Conservation (phyloP, 2,113 vertebrate species). For the Apodemus speciosus region DNA sequence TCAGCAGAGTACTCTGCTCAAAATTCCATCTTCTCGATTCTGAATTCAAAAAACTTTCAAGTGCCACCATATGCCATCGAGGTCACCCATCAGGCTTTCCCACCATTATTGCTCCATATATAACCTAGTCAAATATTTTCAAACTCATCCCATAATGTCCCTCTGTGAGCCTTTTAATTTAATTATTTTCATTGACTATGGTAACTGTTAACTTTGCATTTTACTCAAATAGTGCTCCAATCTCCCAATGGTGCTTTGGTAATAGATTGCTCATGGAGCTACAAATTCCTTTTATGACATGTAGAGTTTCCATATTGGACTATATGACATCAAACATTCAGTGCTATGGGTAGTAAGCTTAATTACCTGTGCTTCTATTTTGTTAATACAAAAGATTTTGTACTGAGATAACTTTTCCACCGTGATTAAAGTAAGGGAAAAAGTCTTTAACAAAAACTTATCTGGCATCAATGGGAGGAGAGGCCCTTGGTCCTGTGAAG, state of each 20-base stretch:
- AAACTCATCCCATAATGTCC: neutral
- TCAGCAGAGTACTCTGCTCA: neutral
- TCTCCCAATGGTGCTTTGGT: neutral
- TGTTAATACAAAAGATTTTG: neutral
- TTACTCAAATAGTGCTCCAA: neutral
- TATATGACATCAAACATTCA: neutral
- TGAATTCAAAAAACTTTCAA: neutral
- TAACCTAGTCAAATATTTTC: neutral
- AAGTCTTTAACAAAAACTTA: neutral
- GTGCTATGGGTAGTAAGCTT: neutral
- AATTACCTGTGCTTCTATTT: neutral
- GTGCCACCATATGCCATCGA: neutral
- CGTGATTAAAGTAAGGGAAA: neutral
- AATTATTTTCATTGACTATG: neutral
- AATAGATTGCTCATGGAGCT: neutral
- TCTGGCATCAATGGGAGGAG: too few relatives aligned
- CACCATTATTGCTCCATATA: neutral
- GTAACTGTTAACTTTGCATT: conserved; percentile 10
- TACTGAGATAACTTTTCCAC: neutral
- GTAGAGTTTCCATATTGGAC: neutral
- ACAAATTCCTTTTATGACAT: neutral
- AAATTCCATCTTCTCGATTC: neutral
- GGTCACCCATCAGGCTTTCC: neutral
- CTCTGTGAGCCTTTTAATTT: neutral
- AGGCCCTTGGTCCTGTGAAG: too few relatives aligned